Evolutionary conservation across 1,140 invertebrate genomes (phyloP).

Genomic region (Conus betulinus): DNA sequence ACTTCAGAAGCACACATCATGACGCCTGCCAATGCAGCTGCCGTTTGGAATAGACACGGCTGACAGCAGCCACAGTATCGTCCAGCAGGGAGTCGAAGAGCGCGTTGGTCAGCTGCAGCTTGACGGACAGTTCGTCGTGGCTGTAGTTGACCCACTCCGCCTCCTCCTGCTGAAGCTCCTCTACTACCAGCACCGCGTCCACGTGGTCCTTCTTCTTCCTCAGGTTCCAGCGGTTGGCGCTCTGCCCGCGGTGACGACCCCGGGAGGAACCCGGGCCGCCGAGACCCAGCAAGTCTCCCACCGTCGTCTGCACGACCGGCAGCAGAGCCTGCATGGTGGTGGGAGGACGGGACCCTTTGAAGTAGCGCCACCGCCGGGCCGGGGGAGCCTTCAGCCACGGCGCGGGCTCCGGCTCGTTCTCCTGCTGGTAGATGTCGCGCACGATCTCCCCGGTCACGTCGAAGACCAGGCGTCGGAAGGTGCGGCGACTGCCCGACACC

Average conservation of each 20-base stretch:
- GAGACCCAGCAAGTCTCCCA: slow-evolving; percentile 77
- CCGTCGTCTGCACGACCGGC: slow-evolving; percentile 65
- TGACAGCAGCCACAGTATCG: slow-evolving; percentile 78
- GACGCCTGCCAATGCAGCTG: slow-evolving; percentile 32
- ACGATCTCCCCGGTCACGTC: slow-evolving; percentile 82
- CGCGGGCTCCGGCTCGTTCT: slow-evolving; percentile 68
- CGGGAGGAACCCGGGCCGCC: slow-evolving; percentile 74
- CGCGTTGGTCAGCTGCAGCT: slow-evolving; percentile 81
- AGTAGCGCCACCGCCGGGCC: slow-evolving; percentile 60
- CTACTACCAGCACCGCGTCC: slow-evolving; percentile 83
- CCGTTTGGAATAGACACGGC: slow-evolving; percentile 53
- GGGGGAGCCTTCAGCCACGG: slow-evolving; percentile 78
- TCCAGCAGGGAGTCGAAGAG: slow-evolving; percentile 81
- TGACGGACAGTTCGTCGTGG: slow-evolving; percentile 83
- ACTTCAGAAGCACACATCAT: too few relatives aligned
- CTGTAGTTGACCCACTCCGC: slow-evolving; percentile 84
- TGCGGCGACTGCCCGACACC: slow-evolving; percentile 63
- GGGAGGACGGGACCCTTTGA: slow-evolving; percentile 57
- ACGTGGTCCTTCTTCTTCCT: slow-evolving; percentile 84
- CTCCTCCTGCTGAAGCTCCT: slow-evolving; percentile 84
- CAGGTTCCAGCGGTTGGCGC: slow-evolving; percentile 82
- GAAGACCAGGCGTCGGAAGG: slow-evolving; percentile 79
- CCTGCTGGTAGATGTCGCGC: slow-evolving; percentile 73
- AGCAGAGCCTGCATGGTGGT: slow-evolving; percentile 62
- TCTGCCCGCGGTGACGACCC: slow-evolving; percentile 69